phyloP scores from a whole-genome alignment of 2,888 invertebrate species.

The Strigamia maritima region DNA sequence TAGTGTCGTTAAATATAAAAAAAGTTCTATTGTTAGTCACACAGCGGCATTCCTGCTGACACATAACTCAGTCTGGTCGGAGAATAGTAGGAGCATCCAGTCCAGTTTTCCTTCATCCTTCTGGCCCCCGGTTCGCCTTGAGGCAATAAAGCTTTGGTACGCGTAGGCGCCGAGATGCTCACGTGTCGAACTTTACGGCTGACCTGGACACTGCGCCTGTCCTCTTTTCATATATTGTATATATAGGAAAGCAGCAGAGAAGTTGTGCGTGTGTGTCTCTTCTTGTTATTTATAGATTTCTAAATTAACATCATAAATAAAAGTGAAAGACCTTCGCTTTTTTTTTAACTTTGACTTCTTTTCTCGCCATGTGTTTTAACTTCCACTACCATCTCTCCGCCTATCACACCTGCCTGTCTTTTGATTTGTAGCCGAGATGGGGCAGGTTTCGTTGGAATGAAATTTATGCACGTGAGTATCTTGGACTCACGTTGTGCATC shows the following conservation, averaged over 20 bases:
- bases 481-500: slow-evolving; percentile 10
- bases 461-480: not conserved
- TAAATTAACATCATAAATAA: slow-evolving; percentile 15
- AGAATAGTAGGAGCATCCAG: slow-evolving; percentile 10
- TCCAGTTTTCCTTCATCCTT: slow-evolving; percentile 7
- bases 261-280: slow-evolving; percentile 7
- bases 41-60: slow-evolving; percentile 9
- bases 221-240: slow-evolving; percentile 15
- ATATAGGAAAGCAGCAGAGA: slow-evolving; percentile 1
- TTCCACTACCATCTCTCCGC: slow-evolving; percentile 12
- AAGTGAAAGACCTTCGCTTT: slow-evolving; percentile 12
- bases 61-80: not conserved
- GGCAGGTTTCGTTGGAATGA: not conserved
- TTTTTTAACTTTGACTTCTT: slow-evolving; percentile 10
- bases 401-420: slow-evolving; percentile 15
- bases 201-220: slow-evolving; percentile 5
- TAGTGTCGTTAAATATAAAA: not conserved
- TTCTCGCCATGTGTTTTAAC: not conserved
- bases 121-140: slow-evolving; percentile 15
- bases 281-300: slow-evolving; percentile 15
- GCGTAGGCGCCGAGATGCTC: slow-evolving; percentile 5
- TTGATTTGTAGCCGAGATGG: slow-evolving; percentile 15
- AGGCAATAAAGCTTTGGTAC: slow-evolving; percentile 10
- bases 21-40: slow-evolving; percentile 15
- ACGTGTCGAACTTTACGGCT: slow-evolving; percentile 15